These are phyloP conservation scores for Didymodactylos carnosus DNA, from an alignment of 2,888 invertebrate genomes.

Conservation along the genomic window DNA sequence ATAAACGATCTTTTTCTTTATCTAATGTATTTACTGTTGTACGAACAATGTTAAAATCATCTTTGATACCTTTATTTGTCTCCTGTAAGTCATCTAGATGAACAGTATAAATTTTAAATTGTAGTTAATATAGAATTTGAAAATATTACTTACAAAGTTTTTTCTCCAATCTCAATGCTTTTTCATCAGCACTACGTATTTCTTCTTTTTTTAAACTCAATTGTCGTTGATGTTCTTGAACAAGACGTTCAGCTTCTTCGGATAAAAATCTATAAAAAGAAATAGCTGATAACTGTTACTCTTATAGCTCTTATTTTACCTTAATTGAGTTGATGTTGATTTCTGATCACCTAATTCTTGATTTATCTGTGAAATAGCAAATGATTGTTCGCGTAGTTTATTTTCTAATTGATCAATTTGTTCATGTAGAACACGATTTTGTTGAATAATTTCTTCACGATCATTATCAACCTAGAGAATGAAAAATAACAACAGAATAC, in stretches of 20 bases:
- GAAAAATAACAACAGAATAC: not conserved
- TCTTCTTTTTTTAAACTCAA: slow-evolving; percentile 25
- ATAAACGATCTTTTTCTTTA: slow-evolving; percentile 10
- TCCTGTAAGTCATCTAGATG: slow-evolving; percentile 8
- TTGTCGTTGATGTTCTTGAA: slow-evolving; percentile 25
- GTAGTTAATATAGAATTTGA: not conserved
- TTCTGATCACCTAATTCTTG: slow-evolving; percentile 12
- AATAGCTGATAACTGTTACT: too few species aligned
- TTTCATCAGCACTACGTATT: slow-evolving; percentile 22
- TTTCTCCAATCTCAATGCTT: slow-evolving; percentile 22
- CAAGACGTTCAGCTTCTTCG: slow-evolving; percentile 28
- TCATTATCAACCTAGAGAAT: not conserved
- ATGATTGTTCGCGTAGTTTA: not conserved
- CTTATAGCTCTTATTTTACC: too few species aligned
- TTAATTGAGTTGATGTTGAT: slow-evolving; percentile 1
- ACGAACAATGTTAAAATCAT: not conserved
- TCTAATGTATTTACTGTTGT: not conserved
- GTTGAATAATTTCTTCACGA: not conserved
- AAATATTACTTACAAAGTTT: slow-evolving; percentile 1
- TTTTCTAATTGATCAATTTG: slow-evolving; percentile 7
- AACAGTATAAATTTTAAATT: not conserved
- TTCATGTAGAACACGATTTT: slow-evolving; percentile 2
- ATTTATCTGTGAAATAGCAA: not conserved
- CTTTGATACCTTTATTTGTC: not conserved
- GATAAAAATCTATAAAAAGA: too few species aligned